Conservation (phyloP, 2,797 vertebrate species). For the Hipposideros larvatus region DNA sequence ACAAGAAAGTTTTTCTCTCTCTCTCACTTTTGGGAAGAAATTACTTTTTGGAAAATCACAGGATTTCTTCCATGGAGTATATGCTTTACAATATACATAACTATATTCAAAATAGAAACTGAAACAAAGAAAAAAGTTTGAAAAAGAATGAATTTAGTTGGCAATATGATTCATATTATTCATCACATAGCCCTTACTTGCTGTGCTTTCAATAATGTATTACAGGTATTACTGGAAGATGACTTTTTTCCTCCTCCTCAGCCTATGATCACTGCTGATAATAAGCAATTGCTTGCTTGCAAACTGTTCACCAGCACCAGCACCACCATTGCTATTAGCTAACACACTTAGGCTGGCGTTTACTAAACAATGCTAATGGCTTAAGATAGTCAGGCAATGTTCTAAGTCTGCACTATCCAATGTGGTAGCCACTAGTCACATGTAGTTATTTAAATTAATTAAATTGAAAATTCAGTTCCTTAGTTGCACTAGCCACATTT, state of each 20-base stretch:
- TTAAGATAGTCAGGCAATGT: background rate
- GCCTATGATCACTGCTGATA: background rate
- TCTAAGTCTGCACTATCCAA: background rate
- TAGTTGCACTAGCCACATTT: background rate
- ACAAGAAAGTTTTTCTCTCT: background rate
- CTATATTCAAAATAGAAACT: background rate
- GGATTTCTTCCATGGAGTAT: background rate
- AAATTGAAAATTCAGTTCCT: background rate
- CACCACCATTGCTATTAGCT: rapidly evolving
- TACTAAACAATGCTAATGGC: background rate
- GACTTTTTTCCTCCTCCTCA: background rate
- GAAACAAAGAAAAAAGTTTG: conserved; percentile 29
- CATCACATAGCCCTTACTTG: background rate
- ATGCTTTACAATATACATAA: background rate
- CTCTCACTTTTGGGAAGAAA: background rate
- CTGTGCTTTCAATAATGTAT: background rate
- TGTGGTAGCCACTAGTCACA: background rate
- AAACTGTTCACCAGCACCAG: background rate
- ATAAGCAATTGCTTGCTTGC: background rate
- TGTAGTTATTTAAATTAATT: background rate
- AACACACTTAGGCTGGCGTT: background rate
- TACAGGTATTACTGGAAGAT: background rate
- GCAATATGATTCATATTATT: background rate
- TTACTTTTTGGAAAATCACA: background rate
- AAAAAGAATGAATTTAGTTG: conserved; percentile 13